A percentile compares a stretch with the other conserved stretches of the same genome.
These are phyloP conservation scores for Paralichthys olivaceus DNA, from an alignment of 2,113 vertebrate species.

Conservation along the genomic window DNA sequence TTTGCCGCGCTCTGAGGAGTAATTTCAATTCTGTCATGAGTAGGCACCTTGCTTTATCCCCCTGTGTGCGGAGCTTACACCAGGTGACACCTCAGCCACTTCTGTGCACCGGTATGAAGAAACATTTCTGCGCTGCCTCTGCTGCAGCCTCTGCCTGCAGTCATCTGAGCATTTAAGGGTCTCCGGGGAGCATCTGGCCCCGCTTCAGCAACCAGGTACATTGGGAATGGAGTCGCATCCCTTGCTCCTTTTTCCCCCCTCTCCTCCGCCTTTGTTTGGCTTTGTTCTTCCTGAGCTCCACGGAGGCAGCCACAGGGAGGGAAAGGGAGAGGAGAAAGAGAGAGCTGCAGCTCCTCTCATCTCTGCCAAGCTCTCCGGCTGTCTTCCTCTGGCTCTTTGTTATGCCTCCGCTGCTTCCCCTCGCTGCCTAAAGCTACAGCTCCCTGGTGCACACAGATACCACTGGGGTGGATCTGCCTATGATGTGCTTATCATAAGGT, in stretches of 20 bases:
- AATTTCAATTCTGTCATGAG: conserved; percentile 40
- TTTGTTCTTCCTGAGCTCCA: conserved; percentile 60
- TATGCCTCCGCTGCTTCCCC: conserved; percentile 60
- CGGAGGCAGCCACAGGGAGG: conserved; percentile 47
- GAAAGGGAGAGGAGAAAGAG: conserved; percentile 30
- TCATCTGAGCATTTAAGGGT: conserved; percentile 15
- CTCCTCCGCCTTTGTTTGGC: conserved; percentile 66
- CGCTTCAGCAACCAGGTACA: conserved; percentile 37
- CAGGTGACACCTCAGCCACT: conserved; percentile 22
- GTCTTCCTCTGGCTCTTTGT: conserved; percentile 72
- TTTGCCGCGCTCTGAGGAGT: conserved; percentile 38
- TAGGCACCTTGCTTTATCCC: conserved; percentile 35
- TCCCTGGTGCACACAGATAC: conserved; percentile 72
- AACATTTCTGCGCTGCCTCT: conserved; percentile 10
- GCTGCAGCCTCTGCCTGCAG: conserved; percentile 31
- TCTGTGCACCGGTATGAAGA: conserved; percentile 11
- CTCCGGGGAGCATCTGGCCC: conserved; percentile 25
- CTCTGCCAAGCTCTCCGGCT: conserved; percentile 65
- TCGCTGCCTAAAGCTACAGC: conserved; percentile 58
- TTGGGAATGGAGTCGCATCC: conserved; percentile 8
- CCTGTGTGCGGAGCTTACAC: conserved; percentile 8
- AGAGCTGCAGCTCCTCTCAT: conserved; percentile 59
- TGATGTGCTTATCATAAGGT: conserved; percentile 73
- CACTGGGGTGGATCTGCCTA: conserved; percentile 58
- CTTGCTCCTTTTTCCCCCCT: conserved; percentile 11